These are phyloP conservation scores for Eulemur rufifrons DNA, from an alignment of 2,113 vertebrate genomes.

Conservation along the genomic window DNA sequence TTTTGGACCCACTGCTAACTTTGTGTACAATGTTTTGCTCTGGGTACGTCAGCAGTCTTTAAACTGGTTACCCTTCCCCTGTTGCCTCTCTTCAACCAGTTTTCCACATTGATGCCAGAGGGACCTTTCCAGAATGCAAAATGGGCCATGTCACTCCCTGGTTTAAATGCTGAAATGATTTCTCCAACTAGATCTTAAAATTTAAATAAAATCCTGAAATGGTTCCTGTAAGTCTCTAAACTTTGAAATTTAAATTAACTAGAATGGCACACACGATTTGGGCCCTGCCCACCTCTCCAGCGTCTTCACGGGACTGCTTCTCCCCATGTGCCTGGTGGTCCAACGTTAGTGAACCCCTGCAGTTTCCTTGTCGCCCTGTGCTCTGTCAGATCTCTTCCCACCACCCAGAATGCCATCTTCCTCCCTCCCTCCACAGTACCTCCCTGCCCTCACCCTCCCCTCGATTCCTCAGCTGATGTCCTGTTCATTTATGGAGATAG, in stretches of 20 bases:
- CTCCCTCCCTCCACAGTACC: not conserved
- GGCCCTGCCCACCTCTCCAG: not conserved
- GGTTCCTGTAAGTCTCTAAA: not conserved
- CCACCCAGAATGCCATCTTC: not conserved
- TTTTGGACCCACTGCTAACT: not conserved
- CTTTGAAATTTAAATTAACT: not conserved
- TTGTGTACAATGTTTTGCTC: not conserved
- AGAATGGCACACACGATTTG: not conserved
- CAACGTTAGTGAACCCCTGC: not conserved
- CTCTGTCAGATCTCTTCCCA: not conserved
- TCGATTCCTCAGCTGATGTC: not conserved
- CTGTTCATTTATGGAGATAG: not conserved
- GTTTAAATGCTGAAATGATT: slow-evolving; percentile 15
- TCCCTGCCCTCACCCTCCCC: not conserved
- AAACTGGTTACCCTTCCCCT: not conserved
- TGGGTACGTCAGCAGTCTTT: not conserved
- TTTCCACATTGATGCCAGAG: not conserved
- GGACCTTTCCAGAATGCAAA: not conserved
- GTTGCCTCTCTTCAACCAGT: not conserved
- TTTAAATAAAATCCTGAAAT: not conserved
- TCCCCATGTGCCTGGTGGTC: not conserved
- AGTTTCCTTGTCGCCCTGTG: not conserved
- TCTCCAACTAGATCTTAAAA: not conserved
- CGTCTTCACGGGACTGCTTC: not conserved
- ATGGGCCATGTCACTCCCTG: not conserved